phyloP scores from a whole-genome alignment of 2,113 vertebrate species.

The Clinocottus analis region DNA sequence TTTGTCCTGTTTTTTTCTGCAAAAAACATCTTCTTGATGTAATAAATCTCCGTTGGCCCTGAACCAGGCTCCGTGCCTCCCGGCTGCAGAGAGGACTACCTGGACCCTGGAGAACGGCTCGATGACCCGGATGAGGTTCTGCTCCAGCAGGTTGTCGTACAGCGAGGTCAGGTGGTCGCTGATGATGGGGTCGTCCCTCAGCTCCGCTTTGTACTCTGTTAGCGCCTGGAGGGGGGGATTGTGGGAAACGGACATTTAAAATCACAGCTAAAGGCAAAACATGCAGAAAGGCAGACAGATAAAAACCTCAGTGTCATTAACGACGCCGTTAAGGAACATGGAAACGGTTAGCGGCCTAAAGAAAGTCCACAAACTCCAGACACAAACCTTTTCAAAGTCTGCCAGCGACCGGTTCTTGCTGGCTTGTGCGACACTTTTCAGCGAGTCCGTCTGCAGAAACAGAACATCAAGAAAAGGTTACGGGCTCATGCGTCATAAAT shows the following conservation, averaged over 20 bases:
- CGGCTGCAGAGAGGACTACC: slow-evolving; percentile 74
- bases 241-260: neutral
- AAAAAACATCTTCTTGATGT: neutral
- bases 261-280: too few species aligned
- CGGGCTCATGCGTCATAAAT: neutral
- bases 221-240: slow-evolving; percentile 85
- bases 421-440: slow-evolving; percentile 94
- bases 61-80: neutral
- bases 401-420: slow-evolving; percentile 97
- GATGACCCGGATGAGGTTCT: slow-evolving; percentile 97
- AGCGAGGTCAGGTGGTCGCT: slow-evolving; percentile 93
- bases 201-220: slow-evolving; percentile 94
- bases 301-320: neutral
- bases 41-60: neutral
- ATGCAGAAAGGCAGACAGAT: neutral
- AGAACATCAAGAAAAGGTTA: neutral
- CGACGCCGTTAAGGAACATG: neutral
- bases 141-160: slow-evolving; percentile 96
- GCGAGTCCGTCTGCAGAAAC: slow-evolving; percentile 89
- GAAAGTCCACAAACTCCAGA: neutral
- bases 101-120: slow-evolving; percentile 98
- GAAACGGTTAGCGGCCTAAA: neutral
- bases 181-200: slow-evolving; percentile 97
- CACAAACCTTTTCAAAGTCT: slow-evolving; percentile 95
- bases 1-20: neutral